Conservation (phyloP, 2,797 vertebrate species). For the Pangasius krempfi region DNA sequence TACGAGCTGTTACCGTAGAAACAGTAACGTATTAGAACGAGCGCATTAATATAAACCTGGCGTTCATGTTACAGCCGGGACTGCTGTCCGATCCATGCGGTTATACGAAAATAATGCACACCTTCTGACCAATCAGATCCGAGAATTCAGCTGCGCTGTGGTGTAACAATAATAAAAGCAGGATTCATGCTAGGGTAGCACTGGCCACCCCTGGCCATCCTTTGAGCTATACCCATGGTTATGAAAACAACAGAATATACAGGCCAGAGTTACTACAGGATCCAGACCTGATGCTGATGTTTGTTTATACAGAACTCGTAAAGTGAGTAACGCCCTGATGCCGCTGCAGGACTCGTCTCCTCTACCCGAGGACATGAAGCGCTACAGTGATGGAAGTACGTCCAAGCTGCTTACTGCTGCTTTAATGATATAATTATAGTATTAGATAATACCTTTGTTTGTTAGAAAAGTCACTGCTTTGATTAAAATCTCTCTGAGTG, state of each 20-base stretch:
- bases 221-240: neutral
- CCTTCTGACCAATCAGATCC: neutral
- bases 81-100: neutral
- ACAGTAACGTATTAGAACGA: neutral
- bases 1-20: neutral
- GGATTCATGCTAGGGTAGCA: neutral
- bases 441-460: neutral
- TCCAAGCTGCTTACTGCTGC: neutral
- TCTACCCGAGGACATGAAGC: constrained; percentile 63
- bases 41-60: neutral
- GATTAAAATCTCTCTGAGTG: constrained; percentile 6
- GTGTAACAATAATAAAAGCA: neutral
- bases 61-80: neutral
- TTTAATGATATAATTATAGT: neutral
- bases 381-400: constrained; percentile 68
- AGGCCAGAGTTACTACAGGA: neutral
- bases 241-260: neutral
- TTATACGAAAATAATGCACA: neutral
- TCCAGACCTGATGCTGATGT: neutral
- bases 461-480: neutral
- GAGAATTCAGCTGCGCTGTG: neutral
- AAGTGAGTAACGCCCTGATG: constrained; percentile 65
- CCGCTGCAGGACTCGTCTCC: constrained; percentile 59
- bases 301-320: constrained; percentile 60
- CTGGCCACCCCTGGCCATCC: neutral